Percentiles rank a stretch among this genome's conserved stretches.
Conservation (phyloP, 2,888 invertebrate species). For the Apodemia duryi region DNA sequence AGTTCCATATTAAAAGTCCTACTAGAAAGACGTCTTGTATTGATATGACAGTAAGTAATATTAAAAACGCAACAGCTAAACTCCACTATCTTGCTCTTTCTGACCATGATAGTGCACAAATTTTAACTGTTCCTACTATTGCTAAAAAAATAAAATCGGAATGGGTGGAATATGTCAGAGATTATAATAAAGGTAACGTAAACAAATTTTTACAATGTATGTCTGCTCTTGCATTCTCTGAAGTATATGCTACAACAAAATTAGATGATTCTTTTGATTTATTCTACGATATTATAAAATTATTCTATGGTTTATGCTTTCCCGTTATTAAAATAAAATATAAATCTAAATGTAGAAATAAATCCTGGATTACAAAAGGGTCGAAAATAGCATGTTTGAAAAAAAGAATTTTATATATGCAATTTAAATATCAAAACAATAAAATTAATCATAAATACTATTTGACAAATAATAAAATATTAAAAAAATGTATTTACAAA, state of each 20-base stretch:
- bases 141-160: not conserved
- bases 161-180: conserved; percentile 10
- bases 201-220: conserved; percentile 9
- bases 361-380: not conserved
- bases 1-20: conserved; percentile 2
- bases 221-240: conserved; percentile 2
- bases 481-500: conserved; percentile 9
- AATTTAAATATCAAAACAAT: not conserved
- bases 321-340: conserved; percentile 11
- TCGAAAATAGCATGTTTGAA: not conserved
- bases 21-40: conserved; percentile 14
- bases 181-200: conserved; percentile 3
- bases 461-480: too few species aligned
- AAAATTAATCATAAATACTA: not conserved
- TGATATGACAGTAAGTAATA: conserved; percentile 29
- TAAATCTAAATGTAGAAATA: not conserved
- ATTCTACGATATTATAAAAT: not conserved
- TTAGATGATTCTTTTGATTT: not conserved
- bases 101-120: conserved; percentile 19
- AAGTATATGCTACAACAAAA: not conserved
- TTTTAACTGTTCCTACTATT: not conserved
- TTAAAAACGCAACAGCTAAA: conserved; percentile 27
- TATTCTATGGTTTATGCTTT: not conserved
- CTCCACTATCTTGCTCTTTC: conserved; percentile 27
- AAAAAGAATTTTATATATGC: not conserved